Base-by-base conservation (phyloP, 64 coral and sea anemone genomes). In the Exaiptasia diaphana region DNA sequence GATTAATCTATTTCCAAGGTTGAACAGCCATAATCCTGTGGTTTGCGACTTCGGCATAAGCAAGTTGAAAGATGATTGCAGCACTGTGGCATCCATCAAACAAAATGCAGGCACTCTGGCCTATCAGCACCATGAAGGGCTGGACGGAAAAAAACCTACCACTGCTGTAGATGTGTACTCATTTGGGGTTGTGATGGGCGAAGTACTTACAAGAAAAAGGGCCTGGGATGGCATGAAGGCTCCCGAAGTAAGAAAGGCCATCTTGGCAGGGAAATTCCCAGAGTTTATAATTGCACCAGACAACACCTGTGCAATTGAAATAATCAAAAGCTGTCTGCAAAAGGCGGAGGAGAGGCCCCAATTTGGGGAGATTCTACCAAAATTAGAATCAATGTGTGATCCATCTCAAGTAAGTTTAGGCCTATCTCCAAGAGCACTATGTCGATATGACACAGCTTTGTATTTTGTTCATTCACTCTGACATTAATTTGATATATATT, bases 61-160 rank as follows among this genome's bases (percentile, higher is more conserved):
- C 3, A 63, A 61, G 15, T 25, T 79, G 11, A 41, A 41, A 22
- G 34, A 41, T 26, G 25, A 17, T n/a, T 4, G 3, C 4, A 63
- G 33, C 10, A 7, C 10, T 14, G 44, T 24, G 2, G 43, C 13
- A 6, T 22, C 6, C n/a, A 45, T 17, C 15, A 25, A 14, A 6
- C 17, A 25, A 5, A 34, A 67, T 40, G 76, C 76, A 8, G 76
- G 76, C 0, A 80, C 76, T 9, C 59, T 80, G 20, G 55, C 55
- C 2, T 81, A 81, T 12, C 77, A 81, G 33, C 77, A 81, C 18
- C 44, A 60, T 5, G 77, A 81, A 31, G 38, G 52, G 13, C 4
- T 67, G 0, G 1, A 56, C 4, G 75, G 55, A 9, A 24, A 61
- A n/a, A 45, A 54, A 17, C 75, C 53, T 18, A 37, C 41, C 24